Evolutionary conservation across 2,888 invertebrate genomes (phyloP).

Genomic region (Meiosimyza decipiens): DNA sequence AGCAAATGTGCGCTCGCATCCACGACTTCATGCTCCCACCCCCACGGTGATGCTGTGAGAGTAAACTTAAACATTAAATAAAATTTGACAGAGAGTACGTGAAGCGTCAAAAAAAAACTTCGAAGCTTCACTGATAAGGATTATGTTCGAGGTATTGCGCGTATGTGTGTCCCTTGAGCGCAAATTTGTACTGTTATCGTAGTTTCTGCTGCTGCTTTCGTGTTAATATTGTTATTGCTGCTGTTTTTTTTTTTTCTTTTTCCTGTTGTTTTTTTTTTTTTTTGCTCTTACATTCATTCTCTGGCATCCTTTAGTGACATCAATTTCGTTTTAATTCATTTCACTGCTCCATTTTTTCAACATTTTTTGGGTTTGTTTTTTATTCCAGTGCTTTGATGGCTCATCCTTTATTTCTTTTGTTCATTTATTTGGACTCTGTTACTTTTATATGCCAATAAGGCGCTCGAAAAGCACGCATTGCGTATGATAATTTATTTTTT

Average conservation of each 20-base stretch:
- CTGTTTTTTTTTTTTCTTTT: neutral
- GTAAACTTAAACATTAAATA: too few species aligned
- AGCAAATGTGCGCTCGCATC: neutral
- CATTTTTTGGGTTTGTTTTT: too few species aligned
- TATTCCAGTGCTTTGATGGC: too few species aligned
- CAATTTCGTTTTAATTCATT: slow-evolving; percentile 4
- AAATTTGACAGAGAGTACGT: neutral
- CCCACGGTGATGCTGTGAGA: too few species aligned
- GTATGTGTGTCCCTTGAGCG: slow-evolving; percentile 26
- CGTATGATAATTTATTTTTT: too few species aligned
- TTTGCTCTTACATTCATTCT: neutral
- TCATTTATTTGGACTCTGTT: neutral
- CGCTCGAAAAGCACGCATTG: too few species aligned
- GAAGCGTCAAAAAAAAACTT: neutral
- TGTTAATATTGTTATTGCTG: slow-evolving; percentile 2
- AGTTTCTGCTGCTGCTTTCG: neutral
- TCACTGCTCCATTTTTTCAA: neutral
- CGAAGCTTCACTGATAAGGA: slow-evolving; percentile 10
- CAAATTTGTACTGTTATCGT: neutral
- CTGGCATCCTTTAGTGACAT: neutral
- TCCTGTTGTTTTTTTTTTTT: neutral
- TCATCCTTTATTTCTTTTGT: neutral
- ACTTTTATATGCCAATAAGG: too few species aligned
- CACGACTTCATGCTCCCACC: neutral
- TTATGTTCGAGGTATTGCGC: slow-evolving; percentile 21